Percentiles rank a stretch among this genome's conserved stretches.
Conservation (phyloP, 2,113 vertebrate species). For the Plectropomus leopardus region DNA sequence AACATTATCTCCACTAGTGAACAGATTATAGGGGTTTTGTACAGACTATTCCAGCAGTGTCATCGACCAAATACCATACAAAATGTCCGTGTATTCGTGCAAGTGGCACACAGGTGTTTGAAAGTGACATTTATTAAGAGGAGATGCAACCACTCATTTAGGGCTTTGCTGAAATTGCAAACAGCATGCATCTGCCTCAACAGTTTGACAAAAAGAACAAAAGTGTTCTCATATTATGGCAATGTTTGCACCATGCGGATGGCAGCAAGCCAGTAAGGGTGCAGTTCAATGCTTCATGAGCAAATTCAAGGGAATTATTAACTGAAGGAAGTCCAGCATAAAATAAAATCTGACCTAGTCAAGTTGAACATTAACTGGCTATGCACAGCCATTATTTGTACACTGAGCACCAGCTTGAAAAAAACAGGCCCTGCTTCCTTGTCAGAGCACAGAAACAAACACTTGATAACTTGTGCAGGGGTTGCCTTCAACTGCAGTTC, state of each 20-base stretch:
- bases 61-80: constrained; percentile 13
- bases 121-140: constrained; percentile 35
- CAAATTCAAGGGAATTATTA: constrained; percentile 67
- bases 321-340: constrained; percentile 32
- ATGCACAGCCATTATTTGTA: constrained; percentile 28
- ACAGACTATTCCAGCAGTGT: constrained; percentile 28
- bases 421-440: constrained; percentile 40
- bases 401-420: constrained; percentile 41
- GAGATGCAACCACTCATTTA: constrained; percentile 10
- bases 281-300: constrained; percentile 55
- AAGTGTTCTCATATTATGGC: constrained; percentile 7
- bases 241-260: constrained; percentile 17
- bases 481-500: constrained; percentile 5
- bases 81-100: background rate
- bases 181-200: background rate
- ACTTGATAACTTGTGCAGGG: background rate
- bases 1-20: constrained; percentile 48
- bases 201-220: background rate
- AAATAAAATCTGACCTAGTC: constrained; percentile 54
- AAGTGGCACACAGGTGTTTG: background rate
- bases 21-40: constrained; percentile 26
- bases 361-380: constrained; percentile 85
- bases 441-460: constrained; percentile 1
- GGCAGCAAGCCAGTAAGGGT: constrained; percentile 30
- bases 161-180: constrained; percentile 11